These are phyloP conservation scores for Hephaestus fuliginosus DNA, from an alignment of 2,797 vertebrate species.

Conservation along the genomic window DNA sequence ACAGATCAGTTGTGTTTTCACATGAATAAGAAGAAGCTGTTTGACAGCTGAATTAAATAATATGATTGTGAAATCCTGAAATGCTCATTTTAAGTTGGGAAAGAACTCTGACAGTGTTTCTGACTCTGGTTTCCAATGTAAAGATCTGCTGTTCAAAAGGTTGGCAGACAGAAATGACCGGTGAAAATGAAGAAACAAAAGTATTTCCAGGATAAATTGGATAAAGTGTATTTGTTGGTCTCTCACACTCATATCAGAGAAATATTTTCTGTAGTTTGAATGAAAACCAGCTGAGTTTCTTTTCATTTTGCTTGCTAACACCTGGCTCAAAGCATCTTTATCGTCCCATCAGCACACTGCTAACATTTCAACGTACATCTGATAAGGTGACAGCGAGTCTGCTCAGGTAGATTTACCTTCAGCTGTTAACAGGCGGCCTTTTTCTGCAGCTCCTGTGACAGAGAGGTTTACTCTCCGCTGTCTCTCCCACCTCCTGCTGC, in stretches of 20 bases:
- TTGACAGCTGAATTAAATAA: no score
- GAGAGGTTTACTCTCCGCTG: slow-evolving; percentile 3
- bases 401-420: slow-evolving; percentile 12
- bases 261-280: background rate
- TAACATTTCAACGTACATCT: slow-evolving; percentile 28
- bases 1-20: background rate
- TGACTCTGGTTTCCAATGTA: background rate
- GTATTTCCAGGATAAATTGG: background rate
- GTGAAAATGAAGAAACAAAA: background rate
- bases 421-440: slow-evolving; percentile 52
- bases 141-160: background rate
- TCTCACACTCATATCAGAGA: background rate
- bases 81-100: background rate
- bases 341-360: slow-evolving; percentile 17
- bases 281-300: background rate
- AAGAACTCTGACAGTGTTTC: no score
- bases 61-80: no score
- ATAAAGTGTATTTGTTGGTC: background rate
- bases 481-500: slow-evolving; percentile 38
- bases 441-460: slow-evolving; percentile 24
- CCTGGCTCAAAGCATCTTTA: slow-evolving; percentile 15
- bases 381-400: slow-evolving; percentile 19
- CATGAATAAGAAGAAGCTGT: background rate
- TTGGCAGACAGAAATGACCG: no score
- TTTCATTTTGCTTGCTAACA: slow-evolving; percentile 22